These are phyloP conservation scores for Hyaena hyaena DNA, from an alignment of 2,113 vertebrate genomes.

Conservation along the genomic window DNA sequence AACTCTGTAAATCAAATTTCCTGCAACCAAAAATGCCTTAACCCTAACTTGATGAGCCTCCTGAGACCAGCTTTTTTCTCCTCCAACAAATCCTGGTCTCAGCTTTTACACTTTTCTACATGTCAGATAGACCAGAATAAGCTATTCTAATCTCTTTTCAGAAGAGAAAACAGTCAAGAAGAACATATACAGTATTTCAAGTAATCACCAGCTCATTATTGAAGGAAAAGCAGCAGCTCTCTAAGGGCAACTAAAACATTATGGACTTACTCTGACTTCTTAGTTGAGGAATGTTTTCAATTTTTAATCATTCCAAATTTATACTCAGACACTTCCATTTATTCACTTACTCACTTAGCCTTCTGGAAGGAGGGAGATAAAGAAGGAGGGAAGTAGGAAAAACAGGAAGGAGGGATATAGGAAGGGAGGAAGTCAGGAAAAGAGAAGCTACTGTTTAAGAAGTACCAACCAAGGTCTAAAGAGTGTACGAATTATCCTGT, in stretches of 20 bases:
- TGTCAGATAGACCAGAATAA: background rate
- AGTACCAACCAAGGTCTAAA: background rate
- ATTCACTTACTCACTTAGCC: background rate
- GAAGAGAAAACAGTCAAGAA: background rate
- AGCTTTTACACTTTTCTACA: background rate
- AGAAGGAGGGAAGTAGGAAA: too few relatives aligned
- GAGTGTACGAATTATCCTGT: background rate
- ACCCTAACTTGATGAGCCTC: background rate
- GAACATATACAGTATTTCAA: background rate
- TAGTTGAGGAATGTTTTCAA: background rate
- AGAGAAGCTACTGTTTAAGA: background rate
- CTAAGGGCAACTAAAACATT: background rate
- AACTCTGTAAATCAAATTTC: background rate
- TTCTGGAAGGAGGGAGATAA: background rate
- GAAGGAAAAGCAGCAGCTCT: background rate
- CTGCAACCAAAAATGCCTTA: background rate
- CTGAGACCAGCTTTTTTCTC: background rate
- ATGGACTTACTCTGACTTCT: background rate
- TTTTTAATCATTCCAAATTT: background rate
- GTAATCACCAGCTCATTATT: background rate
- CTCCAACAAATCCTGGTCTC: background rate
- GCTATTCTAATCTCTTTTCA: background rate
- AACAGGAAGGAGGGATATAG: too few relatives aligned
- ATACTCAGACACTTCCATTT: background rate
- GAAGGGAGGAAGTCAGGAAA: background rate